phyloP scores from a whole-genome alignment of 2,113 vertebrate species.

The Solea senegalensis region DNA sequence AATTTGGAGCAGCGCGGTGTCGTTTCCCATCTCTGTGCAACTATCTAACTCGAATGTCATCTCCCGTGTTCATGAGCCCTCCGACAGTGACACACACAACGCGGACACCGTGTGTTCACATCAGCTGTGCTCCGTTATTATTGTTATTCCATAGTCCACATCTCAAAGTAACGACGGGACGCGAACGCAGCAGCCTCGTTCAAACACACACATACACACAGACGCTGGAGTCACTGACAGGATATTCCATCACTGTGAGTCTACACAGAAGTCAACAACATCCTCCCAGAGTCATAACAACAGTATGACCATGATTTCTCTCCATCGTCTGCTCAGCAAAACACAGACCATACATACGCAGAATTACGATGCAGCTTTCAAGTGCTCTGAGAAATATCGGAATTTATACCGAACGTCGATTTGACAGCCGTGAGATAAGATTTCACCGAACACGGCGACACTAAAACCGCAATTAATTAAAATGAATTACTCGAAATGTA shows the following conservation, averaged over 20 bases:
- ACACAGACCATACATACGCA: constrained; percentile 40
- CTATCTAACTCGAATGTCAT: neutral
- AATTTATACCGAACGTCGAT: neutral
- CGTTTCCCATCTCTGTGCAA: constrained; percentile 55
- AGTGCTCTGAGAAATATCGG: neutral
- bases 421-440: neutral
- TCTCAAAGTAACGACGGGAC: constrained; percentile 27
- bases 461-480: no score
- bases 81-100: constrained; percentile 15
- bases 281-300: constrained; percentile 30
- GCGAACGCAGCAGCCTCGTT: constrained; percentile 1
- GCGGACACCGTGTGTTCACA: constrained; percentile 32
- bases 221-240: no score
- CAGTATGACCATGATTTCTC: constrained; percentile 32
- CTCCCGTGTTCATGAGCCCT: neutral
- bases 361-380: constrained; percentile 44
- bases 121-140: constrained; percentile 39
- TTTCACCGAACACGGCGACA: neutral
- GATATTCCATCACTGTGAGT: no score
- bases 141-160: neutral
- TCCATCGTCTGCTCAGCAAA: constrained; percentile 27
- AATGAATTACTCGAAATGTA: no score
- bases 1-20: constrained; percentile 47
- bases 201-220: neutral
- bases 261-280: constrained; percentile 12